A percentile compares a stretch with the other conserved stretches of the same genome.
These are phyloP conservation scores for Megalonaias nervosa DNA, from an alignment of 1,140 invertebrate species.

Conservation along the genomic window DNA sequence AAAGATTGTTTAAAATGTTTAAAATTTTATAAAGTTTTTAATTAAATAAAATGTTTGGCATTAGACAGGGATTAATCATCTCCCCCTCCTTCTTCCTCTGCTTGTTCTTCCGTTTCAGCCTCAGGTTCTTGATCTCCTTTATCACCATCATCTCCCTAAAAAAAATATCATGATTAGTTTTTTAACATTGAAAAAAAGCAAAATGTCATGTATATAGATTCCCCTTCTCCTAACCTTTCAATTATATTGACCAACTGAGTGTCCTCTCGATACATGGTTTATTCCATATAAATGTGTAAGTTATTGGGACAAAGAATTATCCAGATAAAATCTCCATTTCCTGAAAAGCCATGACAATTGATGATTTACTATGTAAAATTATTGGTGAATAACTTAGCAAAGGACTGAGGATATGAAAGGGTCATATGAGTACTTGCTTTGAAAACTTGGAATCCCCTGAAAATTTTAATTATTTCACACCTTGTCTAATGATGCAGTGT, in stretches of 20 bases:
- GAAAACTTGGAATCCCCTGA: too few species aligned
- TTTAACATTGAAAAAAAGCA: neutral
- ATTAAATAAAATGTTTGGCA: too few species aligned
- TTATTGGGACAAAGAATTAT: neutral
- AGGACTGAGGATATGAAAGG: too few species aligned
- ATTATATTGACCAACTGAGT: neutral
- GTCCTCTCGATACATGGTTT: too few species aligned
- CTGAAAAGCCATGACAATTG: neutral
- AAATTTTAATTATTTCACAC: too few species aligned
- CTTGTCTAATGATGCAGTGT: too few species aligned
- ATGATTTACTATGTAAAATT: neutral
- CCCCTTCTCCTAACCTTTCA: neutral
- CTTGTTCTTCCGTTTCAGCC: slow-evolving; percentile 15
- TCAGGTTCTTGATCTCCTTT: slow-evolving; percentile 3
- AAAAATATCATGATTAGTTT: neutral
- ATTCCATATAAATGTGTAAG: neutral
- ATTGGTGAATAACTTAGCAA: too few species aligned
- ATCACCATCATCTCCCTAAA: slow-evolving; percentile 13
- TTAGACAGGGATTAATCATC: slow-evolving; percentile 5
- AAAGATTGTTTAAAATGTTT: neutral
- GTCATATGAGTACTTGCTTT: too few species aligned
- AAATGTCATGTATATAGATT: neutral
- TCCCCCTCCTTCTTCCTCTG: slow-evolving; percentile 14
- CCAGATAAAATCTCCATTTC: too few species aligned
- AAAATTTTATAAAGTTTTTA: too few species aligned